Conservation (phyloP, 2,797 vertebrate species). For the Cottoperca gobio region DNA sequence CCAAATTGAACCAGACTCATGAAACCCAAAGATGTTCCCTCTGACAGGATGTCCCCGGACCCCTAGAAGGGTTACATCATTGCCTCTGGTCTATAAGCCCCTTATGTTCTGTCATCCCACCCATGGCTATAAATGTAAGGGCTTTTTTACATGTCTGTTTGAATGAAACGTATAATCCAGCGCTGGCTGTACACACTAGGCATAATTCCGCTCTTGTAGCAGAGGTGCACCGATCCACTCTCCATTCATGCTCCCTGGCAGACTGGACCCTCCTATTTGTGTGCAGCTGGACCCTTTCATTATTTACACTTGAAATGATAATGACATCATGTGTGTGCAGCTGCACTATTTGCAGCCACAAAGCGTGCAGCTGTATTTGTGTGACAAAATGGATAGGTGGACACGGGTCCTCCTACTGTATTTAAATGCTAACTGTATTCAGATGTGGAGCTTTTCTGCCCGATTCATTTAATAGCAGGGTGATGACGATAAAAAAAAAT, state of each 20-base stretch:
- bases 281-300: constrained; percentile 83
- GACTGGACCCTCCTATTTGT: constrained; percentile 57
- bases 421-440: constrained; percentile 52
- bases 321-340: constrained; percentile 81
- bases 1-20: constrained; percentile 10
- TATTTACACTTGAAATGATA: constrained; percentile 84
- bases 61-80: constrained; percentile 24
- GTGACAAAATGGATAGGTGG: constrained; percentile 59
- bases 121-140: constrained; percentile 10
- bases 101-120: constrained; percentile 37
- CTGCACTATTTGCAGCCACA: constrained; percentile 80
- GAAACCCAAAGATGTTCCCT: constrained; percentile 7
- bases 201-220: constrained; percentile 28
- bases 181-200: constrained; percentile 8
- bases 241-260: constrained; percentile 62
- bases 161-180: constrained; percentile 43
- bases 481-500: background rate
- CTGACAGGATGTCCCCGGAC: constrained; percentile 12
- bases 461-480: constrained; percentile 24
- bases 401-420: constrained; percentile 38
- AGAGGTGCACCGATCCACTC: constrained; percentile 44
- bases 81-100: constrained; percentile 22
- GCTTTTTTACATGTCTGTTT: constrained; percentile 27
- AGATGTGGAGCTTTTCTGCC: constrained; percentile 33
- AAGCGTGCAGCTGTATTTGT: constrained; percentile 60